Percentiles rank a stretch among this genome's conserved stretches.
Conservation (phyloP, 2,113 vertebrate genomes). For the Coptodon bakossiorum region DNA sequence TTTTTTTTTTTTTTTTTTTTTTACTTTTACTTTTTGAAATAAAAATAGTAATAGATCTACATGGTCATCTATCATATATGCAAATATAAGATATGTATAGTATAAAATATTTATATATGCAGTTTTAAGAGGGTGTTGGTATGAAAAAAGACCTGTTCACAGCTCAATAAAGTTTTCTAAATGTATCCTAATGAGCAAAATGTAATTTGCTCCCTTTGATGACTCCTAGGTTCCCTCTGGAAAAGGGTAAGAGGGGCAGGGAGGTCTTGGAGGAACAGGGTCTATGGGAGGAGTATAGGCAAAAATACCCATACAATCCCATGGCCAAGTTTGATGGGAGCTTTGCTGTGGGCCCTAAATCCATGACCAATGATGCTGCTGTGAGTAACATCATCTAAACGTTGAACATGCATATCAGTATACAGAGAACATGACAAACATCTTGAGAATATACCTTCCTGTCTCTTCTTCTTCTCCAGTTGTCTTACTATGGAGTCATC, state of each 20-base stretch:
- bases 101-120: not conserved
- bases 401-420: not conserved
- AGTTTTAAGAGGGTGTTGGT: not conserved
- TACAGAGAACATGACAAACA: not conserved
- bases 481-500: conserved; percentile 54
- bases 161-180: not conserved
- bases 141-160: not conserved
- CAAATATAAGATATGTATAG: not conserved
- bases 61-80: not conserved
- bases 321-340: conserved; percentile 10
- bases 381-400: not conserved
- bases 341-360: not conserved
- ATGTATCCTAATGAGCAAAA: not conserved
- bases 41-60: not conserved
- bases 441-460: not conserved
- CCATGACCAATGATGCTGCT: conserved; percentile 53
- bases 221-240: conserved; percentile 43
- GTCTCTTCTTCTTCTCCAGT: not conserved
- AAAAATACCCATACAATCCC: conserved; percentile 36
- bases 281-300: conserved; percentile 41
- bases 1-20: too few relatives aligned
- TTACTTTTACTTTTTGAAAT: not conserved
- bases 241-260: conserved; percentile 46
- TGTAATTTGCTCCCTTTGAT: not conserved
- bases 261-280: conserved; percentile 49